Evolutionary conservation across 2,113 vertebrate genomes (phyloP).

Genomic region (Cheilinus undulatus): DNA sequence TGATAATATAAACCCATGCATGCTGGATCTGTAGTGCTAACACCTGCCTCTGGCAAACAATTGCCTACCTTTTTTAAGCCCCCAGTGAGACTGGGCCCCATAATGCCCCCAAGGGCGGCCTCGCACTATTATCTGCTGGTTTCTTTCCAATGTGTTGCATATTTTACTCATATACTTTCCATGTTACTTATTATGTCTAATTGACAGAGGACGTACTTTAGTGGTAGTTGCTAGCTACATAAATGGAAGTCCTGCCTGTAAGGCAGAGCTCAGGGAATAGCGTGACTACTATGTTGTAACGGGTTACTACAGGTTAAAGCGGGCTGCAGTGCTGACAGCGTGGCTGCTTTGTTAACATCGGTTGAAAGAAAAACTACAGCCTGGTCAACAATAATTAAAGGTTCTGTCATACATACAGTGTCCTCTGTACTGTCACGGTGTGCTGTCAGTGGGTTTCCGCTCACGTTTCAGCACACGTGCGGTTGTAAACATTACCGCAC

Average conservation of each 20-base stretch:
- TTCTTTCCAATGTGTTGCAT: no score
- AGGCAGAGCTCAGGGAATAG: background rate
- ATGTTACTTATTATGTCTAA: no score
- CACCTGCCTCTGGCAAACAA: no score
- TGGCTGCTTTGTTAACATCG: slow-evolving; percentile 12
- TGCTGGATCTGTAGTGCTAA: no score
- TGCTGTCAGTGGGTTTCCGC: no score
- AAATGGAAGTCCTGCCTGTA: slow-evolving; percentile 12
- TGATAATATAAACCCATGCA: no score
- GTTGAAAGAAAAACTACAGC: background rate
- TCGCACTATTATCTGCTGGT: no score
- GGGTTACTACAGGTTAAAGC: slow-evolving; percentile 58
- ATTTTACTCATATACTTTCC: no score
- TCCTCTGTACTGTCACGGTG: background rate
- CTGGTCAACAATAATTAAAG: background rate
- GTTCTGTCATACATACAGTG: slow-evolving; percentile 1
- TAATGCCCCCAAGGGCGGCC: no score
- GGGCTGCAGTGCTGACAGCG: background rate
- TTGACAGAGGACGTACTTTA: no score
- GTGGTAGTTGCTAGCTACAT: background rate
- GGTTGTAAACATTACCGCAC: background rate
- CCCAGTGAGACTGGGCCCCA: no score
- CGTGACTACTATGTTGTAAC: fast-evolving
- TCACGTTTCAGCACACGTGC: slow-evolving; percentile 25
- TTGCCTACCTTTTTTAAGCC: no score